phyloP scores from a whole-genome alignment of 2,113 vertebrate genomes.

The Climacteris rufus region DNA sequence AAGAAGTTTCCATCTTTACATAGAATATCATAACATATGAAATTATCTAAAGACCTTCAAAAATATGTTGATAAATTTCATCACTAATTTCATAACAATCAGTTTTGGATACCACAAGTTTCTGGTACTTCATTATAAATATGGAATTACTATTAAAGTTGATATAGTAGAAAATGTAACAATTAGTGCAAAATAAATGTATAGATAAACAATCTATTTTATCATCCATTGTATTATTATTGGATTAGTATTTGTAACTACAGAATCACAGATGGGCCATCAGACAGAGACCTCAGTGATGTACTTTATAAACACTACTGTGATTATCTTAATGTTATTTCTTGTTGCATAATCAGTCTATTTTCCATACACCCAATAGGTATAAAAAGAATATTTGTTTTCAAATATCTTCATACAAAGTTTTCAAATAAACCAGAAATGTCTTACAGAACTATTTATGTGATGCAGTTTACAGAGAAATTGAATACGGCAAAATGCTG shows the following conservation, averaged over 20 bases:
- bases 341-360: background rate
- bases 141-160: background rate
- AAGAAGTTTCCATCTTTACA: background rate
- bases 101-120: background rate
- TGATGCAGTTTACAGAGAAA: background rate
- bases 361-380: background rate
- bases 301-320: background rate
- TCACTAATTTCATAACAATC: background rate
- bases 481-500: background rate
- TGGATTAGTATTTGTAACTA: background rate
- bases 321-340: background rate
- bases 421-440: background rate
- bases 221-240: background rate
- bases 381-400: background rate
- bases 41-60: background rate
- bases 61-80: background rate
- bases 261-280: background rate
- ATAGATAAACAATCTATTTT: background rate
- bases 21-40: background rate
- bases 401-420: background rate
- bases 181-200: background rate
- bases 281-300: background rate
- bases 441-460: background rate
- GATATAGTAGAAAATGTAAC: background rate
- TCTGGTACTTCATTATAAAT: background rate